Base-by-base conservation (phyloP, 2,888 invertebrate genomes). In the Cryptus viduatorius region DNA sequence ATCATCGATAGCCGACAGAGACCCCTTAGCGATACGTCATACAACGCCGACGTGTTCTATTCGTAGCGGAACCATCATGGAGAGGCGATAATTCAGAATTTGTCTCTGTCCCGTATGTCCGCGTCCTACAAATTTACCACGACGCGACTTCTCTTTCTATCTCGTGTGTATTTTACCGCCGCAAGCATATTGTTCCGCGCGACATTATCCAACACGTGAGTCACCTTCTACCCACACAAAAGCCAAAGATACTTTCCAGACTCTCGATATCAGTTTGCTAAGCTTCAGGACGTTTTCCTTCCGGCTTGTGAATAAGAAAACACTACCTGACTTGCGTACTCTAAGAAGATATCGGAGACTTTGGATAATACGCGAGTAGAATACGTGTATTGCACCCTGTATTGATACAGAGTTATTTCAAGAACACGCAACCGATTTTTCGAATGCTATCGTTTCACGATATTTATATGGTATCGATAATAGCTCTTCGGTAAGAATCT, bases 1-100 rank as follows among this genome's bases (percentile, higher is more conserved):
- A 53, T 53, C 3, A 19, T 53, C 53, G 53, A 53, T 53, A 53
- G 19, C 53, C 19, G 19, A 37, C 53, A 53, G 53, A 53, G 53
- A 53, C 8, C 19, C 53, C 53, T n/a, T n/a, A 53, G 0, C 53
- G 53, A 53, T 10, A 19, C 7, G 53, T 37, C 53, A 16, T 7
- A 2, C 53, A 19, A 53, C 53, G 19, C 19, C 1, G 1, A 2
- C 19, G 8, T 16, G 53, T 53, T 53, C 53, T 19, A 53, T 53
- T 53, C 8, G 19, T 16, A 7, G 53, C 53, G 16, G 16, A 19
- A 16, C 16, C 50, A n/a, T 50, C 7, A 50, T 16, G 50, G 16
- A 16, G 5, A 50, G n/a, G n/a, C 8, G 1, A 50, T 50, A n/a
- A 48, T 50, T 19, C 16, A 16, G 50, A 50, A 50, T 50, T 50